Evolutionary conservation across 2,888 invertebrate species (phyloP).

Genomic region (Abrostola tripartita): DNA sequence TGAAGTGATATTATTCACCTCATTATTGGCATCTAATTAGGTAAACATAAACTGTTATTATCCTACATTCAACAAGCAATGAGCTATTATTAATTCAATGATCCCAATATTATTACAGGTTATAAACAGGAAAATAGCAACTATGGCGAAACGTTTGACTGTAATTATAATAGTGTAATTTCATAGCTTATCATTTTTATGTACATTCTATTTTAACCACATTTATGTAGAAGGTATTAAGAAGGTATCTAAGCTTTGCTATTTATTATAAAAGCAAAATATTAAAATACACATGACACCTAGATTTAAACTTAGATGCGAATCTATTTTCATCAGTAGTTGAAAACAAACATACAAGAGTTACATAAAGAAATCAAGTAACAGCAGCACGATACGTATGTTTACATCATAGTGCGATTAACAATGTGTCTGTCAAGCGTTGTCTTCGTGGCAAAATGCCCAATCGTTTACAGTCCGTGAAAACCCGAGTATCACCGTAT

Average conservation of each 20-base stretch:
- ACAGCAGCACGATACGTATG: slow-evolving; percentile 1
- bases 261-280: too few species aligned
- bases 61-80: slow-evolving; percentile 18
- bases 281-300: too few species aligned
- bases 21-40: slow-evolving; percentile 22
- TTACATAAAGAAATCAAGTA: background rate
- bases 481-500: slow-evolving; percentile 2
- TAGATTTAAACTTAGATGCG: background rate
- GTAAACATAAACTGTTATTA: slow-evolving; percentile 29
- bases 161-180: slow-evolving; percentile 4
- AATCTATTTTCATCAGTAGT: background rate
- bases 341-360: background rate
- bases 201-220: too few species aligned
- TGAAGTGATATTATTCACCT: slow-evolving; percentile 3
- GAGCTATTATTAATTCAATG: slow-evolving; percentile 34
- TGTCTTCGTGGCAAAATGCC: slow-evolving; percentile 8
- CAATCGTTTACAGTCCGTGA: slow-evolving; percentile 17
- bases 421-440: slow-evolving; percentile 6
- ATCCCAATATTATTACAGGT: slow-evolving; percentile 19
- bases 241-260: too few species aligned
- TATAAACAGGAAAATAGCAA: slow-evolving; percentile 41
- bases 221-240: too few species aligned
- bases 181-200: background rate
- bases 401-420: background rate
- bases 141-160: slow-evolving; percentile 12